phyloP scores from a whole-genome alignment of 2,888 invertebrate genomes.

The Lasioglossum malachurum region DNA sequence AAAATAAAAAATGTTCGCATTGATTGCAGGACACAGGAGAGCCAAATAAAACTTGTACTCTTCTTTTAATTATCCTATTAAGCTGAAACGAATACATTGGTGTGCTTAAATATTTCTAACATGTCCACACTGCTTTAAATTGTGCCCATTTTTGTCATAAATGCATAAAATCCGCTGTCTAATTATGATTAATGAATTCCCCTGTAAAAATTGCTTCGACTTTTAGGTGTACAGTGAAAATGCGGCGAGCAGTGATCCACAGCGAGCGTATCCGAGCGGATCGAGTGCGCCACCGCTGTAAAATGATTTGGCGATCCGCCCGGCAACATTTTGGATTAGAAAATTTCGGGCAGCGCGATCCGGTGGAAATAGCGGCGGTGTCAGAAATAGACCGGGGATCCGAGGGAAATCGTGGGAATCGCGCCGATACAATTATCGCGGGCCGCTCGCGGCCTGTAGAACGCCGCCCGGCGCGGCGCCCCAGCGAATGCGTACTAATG shows the following conservation, averaged over 20 bases:
- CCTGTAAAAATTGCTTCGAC: neutral
- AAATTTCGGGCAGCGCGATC: neutral
- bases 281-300: neutral
- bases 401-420: conserved; percentile 11
- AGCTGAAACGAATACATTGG: no score
- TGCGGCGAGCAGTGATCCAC: neutral
- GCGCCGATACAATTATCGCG: conserved; percentile 47
- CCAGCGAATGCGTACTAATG: conserved; percentile 54
- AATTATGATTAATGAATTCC: neutral
- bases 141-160: no score
- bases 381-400: conserved; percentile 10
- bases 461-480: no score
- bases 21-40: no score
- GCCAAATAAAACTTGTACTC: no score
- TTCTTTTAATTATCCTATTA: no score
- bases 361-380: neutral
- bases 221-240: neutral
- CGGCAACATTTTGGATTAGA: neutral
- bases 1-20: no score
- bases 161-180: no score
- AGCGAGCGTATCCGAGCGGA: neutral
- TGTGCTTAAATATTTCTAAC: no score
- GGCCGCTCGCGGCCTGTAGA: conserved; percentile 3
- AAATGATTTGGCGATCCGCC: neutral
- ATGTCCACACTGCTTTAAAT: no score